Evolutionary conservation across 2,888 invertebrate genomes (phyloP), one percentile per base, ranked within the genome.

Genomic region (Orchestes rusci): DNA sequence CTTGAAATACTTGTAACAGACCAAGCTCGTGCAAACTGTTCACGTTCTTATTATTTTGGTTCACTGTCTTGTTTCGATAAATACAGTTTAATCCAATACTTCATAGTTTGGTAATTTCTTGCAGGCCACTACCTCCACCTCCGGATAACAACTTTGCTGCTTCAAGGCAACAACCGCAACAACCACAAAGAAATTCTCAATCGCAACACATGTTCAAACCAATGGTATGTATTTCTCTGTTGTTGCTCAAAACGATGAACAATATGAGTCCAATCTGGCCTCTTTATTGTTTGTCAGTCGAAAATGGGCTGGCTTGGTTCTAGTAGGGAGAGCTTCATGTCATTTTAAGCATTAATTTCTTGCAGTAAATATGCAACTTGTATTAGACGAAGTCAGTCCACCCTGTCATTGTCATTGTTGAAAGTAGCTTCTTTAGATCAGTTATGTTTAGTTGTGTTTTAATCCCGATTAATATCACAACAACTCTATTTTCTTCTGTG

Each of bases 201-300:
- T 84, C 88, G 38, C 80, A 82, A 63, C 85, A 87, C 66, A 79
- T 87, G 64, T 90, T 89, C 71, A 90, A 88, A 69, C 89, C 90
- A 55, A 86, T 87, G 87, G 88, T 88, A 71, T 65, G 76, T 59
- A 47, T 39, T 47, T 39, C 16, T 36, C 7, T 44, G n/a, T 42
- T n/a, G n/a, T n/a, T n/a, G n/a, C n/a, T n/a, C n/a, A n/a, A n/a
- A n/a, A n/a, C n/a, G n/a, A n/a, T n/a, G n/a, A n/a, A n/a, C n/a
- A n/a, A n/a, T n/a, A n/a, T n/a, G n/a, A n/a, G n/a, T n/a, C n/a
- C n/a, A n/a, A n/a, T n/a, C n/a, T n/a, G n/a, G n/a, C n/a, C n/a
- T n/a, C n/a, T n/a, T n/a, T n/a, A n/a, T n/a, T n/a, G n/a, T n/a
- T n/a, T n/a, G n/a, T n/a, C n/a, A n/a, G n/a, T n/a, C n/a, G n/a